Evolutionary conservation across 2,888 invertebrate species (phyloP).

Genomic region (Diloba caeruleocephala): DNA sequence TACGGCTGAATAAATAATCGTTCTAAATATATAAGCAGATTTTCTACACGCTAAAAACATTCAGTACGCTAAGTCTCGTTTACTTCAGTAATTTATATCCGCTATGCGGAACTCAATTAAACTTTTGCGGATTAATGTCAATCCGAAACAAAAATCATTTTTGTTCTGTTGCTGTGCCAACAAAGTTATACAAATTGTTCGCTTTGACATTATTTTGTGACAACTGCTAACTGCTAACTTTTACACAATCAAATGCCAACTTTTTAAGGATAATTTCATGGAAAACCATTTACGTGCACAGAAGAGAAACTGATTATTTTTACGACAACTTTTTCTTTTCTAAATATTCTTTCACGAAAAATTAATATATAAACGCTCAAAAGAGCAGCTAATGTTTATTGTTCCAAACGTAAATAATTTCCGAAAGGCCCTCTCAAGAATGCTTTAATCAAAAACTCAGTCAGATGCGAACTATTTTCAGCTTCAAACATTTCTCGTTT

Average conservation of each 20-base stretch:
- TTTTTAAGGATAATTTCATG: too few relatives aligned
- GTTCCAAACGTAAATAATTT: conserved; percentile 25
- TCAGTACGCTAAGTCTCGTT: not conserved
- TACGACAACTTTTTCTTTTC: too few relatives aligned
- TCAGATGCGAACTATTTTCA: conserved; percentile 16
- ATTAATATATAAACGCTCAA: not conserved
- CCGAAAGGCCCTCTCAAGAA: conserved; percentile 11
- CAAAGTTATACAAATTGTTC: not conserved
- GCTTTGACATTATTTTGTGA: not conserved
- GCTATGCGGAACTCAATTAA: conserved; percentile 7
- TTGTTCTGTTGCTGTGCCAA: not conserved
- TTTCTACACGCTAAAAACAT: not conserved
- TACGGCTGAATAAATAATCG: too few relatives aligned
- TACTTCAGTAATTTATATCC: not conserved
- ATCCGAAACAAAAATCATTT: not conserved
- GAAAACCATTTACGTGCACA: too few relatives aligned
- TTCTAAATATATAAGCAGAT: too few relatives aligned
- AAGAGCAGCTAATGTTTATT: conserved; percentile 7
- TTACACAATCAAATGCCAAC: not conserved
- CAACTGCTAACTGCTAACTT: too few relatives aligned
- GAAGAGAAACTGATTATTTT: too few relatives aligned
- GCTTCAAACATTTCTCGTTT: conserved; percentile 13
- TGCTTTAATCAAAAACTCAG: conserved; percentile 39
- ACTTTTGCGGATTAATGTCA: conserved; percentile 9
- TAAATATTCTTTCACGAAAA: too few relatives aligned